A percentile compares a stretch with the other conserved stretches of the same genome.
phyloP scores from a whole-genome alignment of 2,888 invertebrate species.

The Lasioglossum zephyrum region DNA sequence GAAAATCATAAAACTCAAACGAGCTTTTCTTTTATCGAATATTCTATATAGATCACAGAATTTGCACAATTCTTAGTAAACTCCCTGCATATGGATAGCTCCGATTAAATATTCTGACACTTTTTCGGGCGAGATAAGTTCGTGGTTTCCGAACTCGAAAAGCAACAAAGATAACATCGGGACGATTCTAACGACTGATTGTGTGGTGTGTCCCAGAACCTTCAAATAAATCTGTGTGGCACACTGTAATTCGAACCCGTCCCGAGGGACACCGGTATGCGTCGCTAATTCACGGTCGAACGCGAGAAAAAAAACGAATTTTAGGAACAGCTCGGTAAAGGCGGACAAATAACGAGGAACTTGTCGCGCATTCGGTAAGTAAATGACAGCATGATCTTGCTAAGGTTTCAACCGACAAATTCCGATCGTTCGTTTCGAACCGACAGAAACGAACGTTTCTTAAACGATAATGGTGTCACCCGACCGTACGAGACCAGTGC shows the following conservation, averaged over 20 bases:
- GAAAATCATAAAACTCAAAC: not conserved
- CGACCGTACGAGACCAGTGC: not conserved
- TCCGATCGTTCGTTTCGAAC: conserved; percentile 36
- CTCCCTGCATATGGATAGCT: not conserved
- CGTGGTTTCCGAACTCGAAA: not conserved
- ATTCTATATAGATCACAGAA: not conserved
- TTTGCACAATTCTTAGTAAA: not conserved
- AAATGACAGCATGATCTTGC: conserved; percentile 62
- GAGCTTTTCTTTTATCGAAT: not conserved
- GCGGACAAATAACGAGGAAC: conserved; percentile 28
- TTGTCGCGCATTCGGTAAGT: conserved; percentile 43
- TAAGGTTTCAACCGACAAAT: conserved; percentile 58
- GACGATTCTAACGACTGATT: not conserved
- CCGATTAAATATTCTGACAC: not conserved
- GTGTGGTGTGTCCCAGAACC: conserved; percentile 7
- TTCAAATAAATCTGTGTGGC: conserved; percentile 20
- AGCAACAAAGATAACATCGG: not conserved
- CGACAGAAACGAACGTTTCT: conserved; percentile 27
- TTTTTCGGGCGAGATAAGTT: not conserved
- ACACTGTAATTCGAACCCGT: conserved; percentile 29
- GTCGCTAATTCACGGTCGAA: conserved; percentile 23
- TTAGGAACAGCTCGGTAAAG: not conserved
- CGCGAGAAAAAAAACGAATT: conserved; percentile 1
- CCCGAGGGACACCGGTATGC: conserved; percentile 23
- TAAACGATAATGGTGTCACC: conserved; percentile 40